Conservation (phyloP, 2,797 vertebrate species). For the Tragelaphus eurycerus region DNA sequence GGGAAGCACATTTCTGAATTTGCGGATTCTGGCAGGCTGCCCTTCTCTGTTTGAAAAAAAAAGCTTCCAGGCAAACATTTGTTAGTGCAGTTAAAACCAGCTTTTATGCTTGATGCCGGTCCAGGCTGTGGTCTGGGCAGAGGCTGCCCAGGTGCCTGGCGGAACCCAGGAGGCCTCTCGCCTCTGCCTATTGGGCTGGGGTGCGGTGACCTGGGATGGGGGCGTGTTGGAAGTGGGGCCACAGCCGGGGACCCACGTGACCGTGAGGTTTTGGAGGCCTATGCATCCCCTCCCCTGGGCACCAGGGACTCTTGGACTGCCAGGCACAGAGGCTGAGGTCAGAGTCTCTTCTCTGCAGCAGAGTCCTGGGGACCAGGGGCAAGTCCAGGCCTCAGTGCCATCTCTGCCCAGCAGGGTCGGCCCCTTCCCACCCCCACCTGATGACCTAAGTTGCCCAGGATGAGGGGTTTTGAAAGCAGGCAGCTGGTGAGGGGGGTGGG, state of each 20-base stretch:
- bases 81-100: neutral
- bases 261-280: neutral
- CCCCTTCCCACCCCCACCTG: rapidly evolving
- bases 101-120: neutral
- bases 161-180: neutral
- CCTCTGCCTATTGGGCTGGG: neutral
- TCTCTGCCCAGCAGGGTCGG: neutral
- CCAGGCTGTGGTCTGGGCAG: neutral
- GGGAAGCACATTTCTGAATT: neutral
- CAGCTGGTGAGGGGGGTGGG: too few species aligned
- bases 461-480: neutral
- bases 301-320: rapidly evolving
- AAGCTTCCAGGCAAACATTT: conserved; percentile 25
- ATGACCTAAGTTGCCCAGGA: too few species aligned
- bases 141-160: neutral
- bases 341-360: rapidly evolving
- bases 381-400: rapidly evolving
- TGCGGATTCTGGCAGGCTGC: neutral
- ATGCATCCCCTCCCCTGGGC: rapidly evolving
- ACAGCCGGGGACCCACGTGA: rapidly evolving
- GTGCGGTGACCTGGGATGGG: rapidly evolving
- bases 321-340: rapidly evolving
- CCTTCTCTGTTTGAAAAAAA: neutral
- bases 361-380: neutral
- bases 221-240: neutral